Percentiles rank a stretch among this genome's conserved stretches.
phyloP scores from a whole-genome alignment of 2,888 invertebrate genomes.

The Halocaridina rubra region DNA sequence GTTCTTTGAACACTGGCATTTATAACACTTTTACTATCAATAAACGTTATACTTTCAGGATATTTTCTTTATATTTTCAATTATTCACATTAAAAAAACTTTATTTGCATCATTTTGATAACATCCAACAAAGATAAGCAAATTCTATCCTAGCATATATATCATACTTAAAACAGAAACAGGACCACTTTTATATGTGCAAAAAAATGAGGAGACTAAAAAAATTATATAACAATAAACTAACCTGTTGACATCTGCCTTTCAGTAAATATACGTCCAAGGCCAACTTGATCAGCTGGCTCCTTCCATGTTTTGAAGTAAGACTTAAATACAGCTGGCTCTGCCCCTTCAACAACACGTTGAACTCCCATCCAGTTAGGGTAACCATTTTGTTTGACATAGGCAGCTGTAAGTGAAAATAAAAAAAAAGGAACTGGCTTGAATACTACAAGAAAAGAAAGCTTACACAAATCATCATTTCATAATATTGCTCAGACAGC shows the following conservation, averaged over 20 bases:
- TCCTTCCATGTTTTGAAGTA: constrained; percentile 86
- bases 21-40: no score
- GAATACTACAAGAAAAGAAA: no score
- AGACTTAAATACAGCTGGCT: constrained; percentile 88
- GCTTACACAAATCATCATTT: no score
- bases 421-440: no score
- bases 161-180: no score
- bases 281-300: constrained; percentile 71
- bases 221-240: not conserved
- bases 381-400: constrained; percentile 74
- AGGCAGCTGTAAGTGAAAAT: constrained; percentile 26
- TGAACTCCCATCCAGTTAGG: constrained; percentile 80
- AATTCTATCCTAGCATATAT: no score
- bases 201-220: not conserved
- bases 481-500: no score
- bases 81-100: not conserved
- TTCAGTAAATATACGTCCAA: constrained; percentile 67
- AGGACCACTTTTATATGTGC: no score
- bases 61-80: no score
- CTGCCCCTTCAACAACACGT: constrained; percentile 83
- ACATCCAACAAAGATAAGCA: not conserved
- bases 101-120: not conserved
- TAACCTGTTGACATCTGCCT: constrained; percentile 65
- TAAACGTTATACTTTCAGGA: no score
- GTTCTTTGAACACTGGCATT: no score